Conservation (phyloP, 37 sponge, comb jelly and placozoan species). For the Cliona cf. orientalis region DNA sequence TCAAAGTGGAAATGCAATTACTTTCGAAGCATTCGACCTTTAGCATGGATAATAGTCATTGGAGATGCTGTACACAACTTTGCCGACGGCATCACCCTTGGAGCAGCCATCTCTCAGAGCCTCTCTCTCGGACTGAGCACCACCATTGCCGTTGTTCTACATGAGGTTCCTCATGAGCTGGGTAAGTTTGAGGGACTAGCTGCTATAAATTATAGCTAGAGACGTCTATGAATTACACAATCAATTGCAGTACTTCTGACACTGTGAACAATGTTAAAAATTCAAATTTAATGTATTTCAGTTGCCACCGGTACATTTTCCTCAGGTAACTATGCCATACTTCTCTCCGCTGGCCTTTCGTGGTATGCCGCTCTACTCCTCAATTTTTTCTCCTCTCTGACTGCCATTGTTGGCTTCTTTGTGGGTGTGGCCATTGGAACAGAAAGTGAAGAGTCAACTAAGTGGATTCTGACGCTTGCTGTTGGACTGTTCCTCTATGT, state of each 20-base stretch:
- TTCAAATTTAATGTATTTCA: no score
- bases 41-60: slow-evolving; percentile 50
- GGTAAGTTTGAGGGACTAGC: slow-evolving; percentile 62
- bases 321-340: slow-evolving; percentile 79
- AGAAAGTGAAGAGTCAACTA: slow-evolving; percentile 23
- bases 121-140: slow-evolving; percentile 67
- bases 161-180: slow-evolving; percentile 78
- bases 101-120: slow-evolving; percentile 60
- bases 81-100: slow-evolving; percentile 81
- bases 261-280: no score
- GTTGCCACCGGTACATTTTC: no score
- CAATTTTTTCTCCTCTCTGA: slow-evolving; percentile 71
- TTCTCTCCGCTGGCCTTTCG: slow-evolving; percentile 74
- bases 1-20: not conserved
- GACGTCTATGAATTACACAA: no score
- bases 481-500: slow-evolving; percentile 82
- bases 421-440: slow-evolving; percentile 74
- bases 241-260: no score
- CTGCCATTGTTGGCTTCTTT: slow-evolving; percentile 76
- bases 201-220: no score
- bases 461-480: slow-evolving; percentile 68
- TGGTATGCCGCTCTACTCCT: slow-evolving; percentile 61
- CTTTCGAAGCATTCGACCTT: slow-evolving; percentile 5
- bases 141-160: slow-evolving; percentile 54
- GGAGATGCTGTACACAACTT: slow-evolving; percentile 81